Base-by-base conservation (phyloP, 2,113 vertebrate species). In the Phocoena phocoena region DNA sequence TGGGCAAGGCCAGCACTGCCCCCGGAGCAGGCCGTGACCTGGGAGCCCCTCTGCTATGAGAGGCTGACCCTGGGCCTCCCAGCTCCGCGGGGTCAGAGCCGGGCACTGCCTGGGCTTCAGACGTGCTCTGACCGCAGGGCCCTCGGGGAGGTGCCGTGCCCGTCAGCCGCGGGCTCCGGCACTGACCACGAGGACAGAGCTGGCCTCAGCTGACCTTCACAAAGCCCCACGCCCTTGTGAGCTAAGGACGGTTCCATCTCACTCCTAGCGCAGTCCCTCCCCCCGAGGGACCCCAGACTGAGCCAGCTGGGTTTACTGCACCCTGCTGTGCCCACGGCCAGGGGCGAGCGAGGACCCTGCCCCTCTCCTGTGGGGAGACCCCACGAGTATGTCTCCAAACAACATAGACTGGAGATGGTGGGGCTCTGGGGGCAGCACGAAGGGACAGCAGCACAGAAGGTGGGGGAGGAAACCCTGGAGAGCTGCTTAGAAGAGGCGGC, bases 121-220 rank as follows among this genome's bases (percentile, higher is more conserved):
- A 31, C 5, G 6, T 1, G 6, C 53, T 62, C 11, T 14, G 53
- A 44, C 38, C 1, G 0, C 6, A 10, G 17, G 12, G 18, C 68
- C 41, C 50, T 73, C 8, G 0, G 55, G 31, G 41, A 23, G 68
- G 41, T 1, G 8, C 53, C 6, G 0, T 4, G 47, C 47, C 11
- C 47, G 12, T 12, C 47, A 47, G 11, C 44, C 21, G 33, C 18
- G 36, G 41, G 21, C 63, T 58, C 26, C 50, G 20, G 77, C 21
- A 3, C 4, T 4, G 55, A 13, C 7, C 3, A 0, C 3, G 0
- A 2, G 3, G 79, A 31, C 3, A 2, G 0, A 17, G 55, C 79
- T 9, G 55, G 80, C 21, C 41, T 50, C 11, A 6, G 31, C 73
- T 1, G 41, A 25, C 44, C 65, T 26, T 17, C 33, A 36, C 2